Evolutionary conservation across 2,113 vertebrate species (phyloP).

Genomic region (Pimephales promelas): DNA sequence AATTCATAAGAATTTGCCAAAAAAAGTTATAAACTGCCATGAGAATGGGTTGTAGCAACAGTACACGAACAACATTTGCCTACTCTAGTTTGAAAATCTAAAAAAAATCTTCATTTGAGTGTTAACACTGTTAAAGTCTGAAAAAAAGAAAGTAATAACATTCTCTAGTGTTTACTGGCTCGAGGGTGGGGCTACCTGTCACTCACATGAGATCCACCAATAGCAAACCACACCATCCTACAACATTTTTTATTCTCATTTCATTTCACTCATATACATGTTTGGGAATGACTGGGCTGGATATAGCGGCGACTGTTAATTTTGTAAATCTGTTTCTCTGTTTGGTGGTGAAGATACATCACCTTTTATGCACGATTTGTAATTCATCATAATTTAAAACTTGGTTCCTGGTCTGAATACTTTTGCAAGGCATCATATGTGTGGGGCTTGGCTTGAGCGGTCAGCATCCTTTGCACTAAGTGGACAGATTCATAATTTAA

Average conservation of each 20-base stretch:
- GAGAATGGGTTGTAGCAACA: no score
- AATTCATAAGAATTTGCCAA: no score
- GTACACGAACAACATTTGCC: neutral
- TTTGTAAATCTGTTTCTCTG: neutral
- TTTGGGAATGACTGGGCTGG: neutral
- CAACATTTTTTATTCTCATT: no score
- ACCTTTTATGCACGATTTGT: neutral
- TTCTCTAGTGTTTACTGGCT: no score
- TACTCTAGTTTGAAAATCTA: neutral
- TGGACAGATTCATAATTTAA: constrained; percentile 59
- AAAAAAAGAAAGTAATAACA: no score
- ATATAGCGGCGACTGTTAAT: neutral
- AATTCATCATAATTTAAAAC: neutral
- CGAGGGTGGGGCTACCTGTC: no score
- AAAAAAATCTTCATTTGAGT: constrained; percentile 23
- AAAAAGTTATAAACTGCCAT: neutral
- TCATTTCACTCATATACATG: neutral
- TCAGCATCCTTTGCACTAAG: constrained; percentile 60
- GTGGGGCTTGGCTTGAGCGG: constrained; percentile 60
- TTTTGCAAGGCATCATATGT: constrained; percentile 49
- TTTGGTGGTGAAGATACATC: no score
- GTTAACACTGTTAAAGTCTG: neutral
- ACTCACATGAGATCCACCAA: no score
- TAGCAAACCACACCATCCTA: no score
- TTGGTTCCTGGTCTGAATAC: neutral